phyloP scores from a whole-genome alignment of 2,113 vertebrate genomes.

The Ciconia boyciana region DNA sequence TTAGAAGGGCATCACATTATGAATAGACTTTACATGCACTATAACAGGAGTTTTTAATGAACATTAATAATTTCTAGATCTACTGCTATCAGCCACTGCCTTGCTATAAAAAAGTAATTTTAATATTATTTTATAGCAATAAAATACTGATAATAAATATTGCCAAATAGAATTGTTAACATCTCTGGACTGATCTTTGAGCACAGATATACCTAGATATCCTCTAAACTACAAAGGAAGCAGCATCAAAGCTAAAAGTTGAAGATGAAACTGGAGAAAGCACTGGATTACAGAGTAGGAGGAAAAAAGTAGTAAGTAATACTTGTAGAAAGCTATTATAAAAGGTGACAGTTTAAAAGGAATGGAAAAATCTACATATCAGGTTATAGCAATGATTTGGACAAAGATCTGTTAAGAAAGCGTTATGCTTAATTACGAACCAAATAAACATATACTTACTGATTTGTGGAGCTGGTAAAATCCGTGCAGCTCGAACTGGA shows the following conservation, averaged over 20 bases:
- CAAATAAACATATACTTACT: slow-evolving; percentile 67
- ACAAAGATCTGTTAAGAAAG: background rate
- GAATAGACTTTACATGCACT: background rate
- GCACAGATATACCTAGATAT: background rate
- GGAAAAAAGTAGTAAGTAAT: background rate
- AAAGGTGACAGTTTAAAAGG: background rate
- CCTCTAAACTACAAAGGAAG: background rate
- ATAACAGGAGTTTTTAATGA: background rate
- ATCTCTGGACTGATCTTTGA: background rate
- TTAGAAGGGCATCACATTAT: background rate
- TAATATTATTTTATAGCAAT: background rate
- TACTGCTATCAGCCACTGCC: background rate
- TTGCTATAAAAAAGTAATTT: background rate
- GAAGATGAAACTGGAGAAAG: background rate
- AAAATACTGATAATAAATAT: background rate
- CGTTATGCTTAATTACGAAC: accelerated
- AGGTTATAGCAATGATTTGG: background rate
- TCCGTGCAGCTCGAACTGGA: slow-evolving; percentile 87
- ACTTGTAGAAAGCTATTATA: background rate
- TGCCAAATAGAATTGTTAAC: background rate
- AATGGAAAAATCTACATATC: background rate
- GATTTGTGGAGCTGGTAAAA: slow-evolving; percentile 91
- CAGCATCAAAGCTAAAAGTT: background rate
- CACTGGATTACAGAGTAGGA: background rate
- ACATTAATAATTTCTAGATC: background rate